A percentile compares a stretch with the other conserved stretches of the same genome.
phyloP scores from a whole-genome alignment of 2,797 vertebrate genomes.

The Falco biarmicus region DNA sequence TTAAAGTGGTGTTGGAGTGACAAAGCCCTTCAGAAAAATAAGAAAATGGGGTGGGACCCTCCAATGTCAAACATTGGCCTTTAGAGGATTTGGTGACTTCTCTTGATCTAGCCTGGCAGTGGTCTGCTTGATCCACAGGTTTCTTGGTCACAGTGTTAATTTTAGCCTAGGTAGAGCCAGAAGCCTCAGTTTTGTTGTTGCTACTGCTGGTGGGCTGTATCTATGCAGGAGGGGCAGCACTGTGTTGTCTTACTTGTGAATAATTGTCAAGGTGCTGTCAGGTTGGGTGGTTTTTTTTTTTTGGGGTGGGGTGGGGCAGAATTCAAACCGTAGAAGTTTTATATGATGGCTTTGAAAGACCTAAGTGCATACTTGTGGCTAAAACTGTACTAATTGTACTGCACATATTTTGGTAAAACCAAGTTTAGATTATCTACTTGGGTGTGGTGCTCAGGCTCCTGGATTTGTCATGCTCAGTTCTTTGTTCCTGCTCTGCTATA shows the following conservation, averaged over 20 bases:
- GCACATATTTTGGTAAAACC: neutral
- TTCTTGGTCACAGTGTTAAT: neutral
- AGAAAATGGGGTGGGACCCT: neutral
- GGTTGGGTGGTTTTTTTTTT: neutral
- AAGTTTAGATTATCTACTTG: neutral
- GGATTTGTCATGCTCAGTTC: neutral
- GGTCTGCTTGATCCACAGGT: neutral
- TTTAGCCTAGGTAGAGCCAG: neutral
- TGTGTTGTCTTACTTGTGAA: neutral
- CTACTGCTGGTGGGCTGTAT: neutral
- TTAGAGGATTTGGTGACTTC: neutral
- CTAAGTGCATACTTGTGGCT: neutral
- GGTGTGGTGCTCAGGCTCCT: conserved; percentile 16
- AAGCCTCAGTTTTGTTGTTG: neutral
- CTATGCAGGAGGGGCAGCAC: neutral
- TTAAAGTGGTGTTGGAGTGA: neutral
- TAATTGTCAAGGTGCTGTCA: neutral
- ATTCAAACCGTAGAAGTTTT: neutral
- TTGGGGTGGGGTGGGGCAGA: neutral
- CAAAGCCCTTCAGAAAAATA: neutral
- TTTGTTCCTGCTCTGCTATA: conserved; percentile 17
- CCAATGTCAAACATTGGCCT: neutral
- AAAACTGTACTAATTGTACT: neutral
- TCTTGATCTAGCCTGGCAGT: neutral
- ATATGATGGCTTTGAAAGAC: neutral